phyloP scores from a whole-genome alignment of 2,888 invertebrate genomes.

The Oscheius onirici region DNA sequence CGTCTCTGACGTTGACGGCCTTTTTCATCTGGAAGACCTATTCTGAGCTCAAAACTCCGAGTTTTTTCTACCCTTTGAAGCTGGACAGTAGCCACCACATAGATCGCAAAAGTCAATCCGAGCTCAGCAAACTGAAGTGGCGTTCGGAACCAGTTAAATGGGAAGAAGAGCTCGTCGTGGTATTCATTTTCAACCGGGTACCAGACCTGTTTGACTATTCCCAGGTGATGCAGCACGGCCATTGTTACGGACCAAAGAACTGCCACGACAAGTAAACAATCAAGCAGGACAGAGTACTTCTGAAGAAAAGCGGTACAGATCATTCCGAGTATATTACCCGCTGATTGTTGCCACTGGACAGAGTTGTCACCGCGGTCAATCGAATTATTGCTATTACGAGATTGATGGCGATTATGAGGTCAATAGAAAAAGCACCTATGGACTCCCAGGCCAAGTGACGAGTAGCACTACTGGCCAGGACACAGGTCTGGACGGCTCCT shows the following conservation, averaged over 20 bases:
- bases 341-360: not conserved
- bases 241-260: not conserved
- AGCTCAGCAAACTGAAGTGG: constrained; percentile 7
- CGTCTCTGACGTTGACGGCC: not conserved
- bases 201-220: constrained; percentile 20
- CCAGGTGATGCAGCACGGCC: constrained; percentile 10
- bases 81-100: not conserved
- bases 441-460: constrained; percentile 18
- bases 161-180: constrained; percentile 10
- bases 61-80: not conserved
- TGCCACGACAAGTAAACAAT: not conserved
- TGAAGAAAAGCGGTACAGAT: not conserved
- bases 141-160: constrained; percentile 11
- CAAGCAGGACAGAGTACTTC: not conserved
- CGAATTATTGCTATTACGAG: constrained; percentile 11
- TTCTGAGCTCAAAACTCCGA: not conserved
- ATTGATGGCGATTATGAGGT: constrained; percentile 12
- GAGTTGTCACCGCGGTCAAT: not conserved
- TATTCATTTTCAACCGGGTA: constrained; percentile 18
- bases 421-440: constrained; percentile 16
- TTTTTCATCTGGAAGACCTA: constrained; percentile 12
- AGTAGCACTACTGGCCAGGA: not conserved
- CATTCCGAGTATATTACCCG: not conserved
- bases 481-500: constrained; percentile 14
- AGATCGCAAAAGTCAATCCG: not conserved